These are phyloP conservation scores for Stenopsyche tienmushanensis DNA, from an alignment of 1,140 invertebrate species.

Conservation along the genomic window DNA sequence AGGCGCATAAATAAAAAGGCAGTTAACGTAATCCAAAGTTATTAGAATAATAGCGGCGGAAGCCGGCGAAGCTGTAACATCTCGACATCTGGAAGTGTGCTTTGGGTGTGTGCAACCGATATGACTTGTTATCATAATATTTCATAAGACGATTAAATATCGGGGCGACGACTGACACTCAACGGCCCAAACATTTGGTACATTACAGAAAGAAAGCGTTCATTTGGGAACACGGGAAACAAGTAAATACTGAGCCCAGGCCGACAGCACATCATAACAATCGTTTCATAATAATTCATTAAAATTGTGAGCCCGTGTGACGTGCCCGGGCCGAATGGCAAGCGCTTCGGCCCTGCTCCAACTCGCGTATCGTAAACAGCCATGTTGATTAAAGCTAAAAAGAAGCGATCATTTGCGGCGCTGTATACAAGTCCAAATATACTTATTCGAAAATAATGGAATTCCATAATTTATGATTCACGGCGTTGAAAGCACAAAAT, in stretches of 20 bases:
- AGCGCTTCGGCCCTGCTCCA: not conserved
- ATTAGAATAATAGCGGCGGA: no score
- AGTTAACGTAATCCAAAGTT: no score
- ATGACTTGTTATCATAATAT: constrained; percentile 58
- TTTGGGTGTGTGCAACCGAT: constrained; percentile 23
- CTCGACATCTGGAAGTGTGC: constrained; percentile 37
- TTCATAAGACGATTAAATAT: constrained; percentile 62
- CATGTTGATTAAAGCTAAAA: not conserved
- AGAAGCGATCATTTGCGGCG: not conserved
- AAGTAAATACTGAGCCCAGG: constrained; percentile 17
- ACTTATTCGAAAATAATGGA: no score
- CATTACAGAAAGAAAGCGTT: constrained; percentile 26
- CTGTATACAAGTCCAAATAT: constrained; percentile 12
- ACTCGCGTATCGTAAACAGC: not conserved
- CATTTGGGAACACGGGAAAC: no score
- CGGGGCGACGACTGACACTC: constrained; percentile 57
- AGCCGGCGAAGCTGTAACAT: constrained; percentile 5
- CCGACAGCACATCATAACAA: constrained; percentile 30
- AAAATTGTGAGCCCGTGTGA: not conserved
- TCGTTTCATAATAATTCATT: constrained; percentile 36
- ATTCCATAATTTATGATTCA: no score
- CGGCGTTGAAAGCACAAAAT: no score
- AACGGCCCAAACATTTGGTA: constrained; percentile 39
- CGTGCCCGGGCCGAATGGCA: not conserved
- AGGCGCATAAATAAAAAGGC: no score